These are phyloP conservation scores for Zapus hudsonius DNA, from an alignment of 2,113 vertebrate species.

Conservation along the genomic window DNA sequence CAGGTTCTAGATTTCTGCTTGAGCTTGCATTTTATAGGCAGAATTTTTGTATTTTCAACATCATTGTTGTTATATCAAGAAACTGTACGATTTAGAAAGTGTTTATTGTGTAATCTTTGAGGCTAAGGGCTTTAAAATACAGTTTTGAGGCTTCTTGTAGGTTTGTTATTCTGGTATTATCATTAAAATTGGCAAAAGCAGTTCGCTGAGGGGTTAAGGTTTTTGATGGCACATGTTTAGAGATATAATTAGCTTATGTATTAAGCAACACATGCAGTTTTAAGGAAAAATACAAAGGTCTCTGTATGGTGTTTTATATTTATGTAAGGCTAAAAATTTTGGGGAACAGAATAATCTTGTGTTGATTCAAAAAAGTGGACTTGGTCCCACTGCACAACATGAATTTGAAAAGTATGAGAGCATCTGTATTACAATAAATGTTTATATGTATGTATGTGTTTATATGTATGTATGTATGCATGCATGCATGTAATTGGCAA, in stretches of 20 bases:
- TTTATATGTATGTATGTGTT: background rate
- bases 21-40: background rate
- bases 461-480: background rate
- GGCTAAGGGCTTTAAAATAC: background rate
- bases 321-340: background rate
- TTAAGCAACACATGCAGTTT: background rate
- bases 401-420: background rate
- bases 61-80: background rate
- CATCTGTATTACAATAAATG: background rate
- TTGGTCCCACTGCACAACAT: background rate
- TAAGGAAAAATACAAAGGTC: background rate
- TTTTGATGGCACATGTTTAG: slow-evolving; percentile 24
- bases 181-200: slow-evolving; percentile 5
- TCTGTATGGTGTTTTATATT: background rate
- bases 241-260: background rate
- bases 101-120: background rate
- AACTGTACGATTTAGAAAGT: background rate
- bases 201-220: background rate
- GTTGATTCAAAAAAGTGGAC: background rate
- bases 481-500: background rate
- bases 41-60: background rate
- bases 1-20: slow-evolving; percentile 1
- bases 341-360: background rate
- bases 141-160: background rate
- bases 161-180: background rate